Conservation (phyloP, 2,797 vertebrate species). For the Danio kyathit region DNA sequence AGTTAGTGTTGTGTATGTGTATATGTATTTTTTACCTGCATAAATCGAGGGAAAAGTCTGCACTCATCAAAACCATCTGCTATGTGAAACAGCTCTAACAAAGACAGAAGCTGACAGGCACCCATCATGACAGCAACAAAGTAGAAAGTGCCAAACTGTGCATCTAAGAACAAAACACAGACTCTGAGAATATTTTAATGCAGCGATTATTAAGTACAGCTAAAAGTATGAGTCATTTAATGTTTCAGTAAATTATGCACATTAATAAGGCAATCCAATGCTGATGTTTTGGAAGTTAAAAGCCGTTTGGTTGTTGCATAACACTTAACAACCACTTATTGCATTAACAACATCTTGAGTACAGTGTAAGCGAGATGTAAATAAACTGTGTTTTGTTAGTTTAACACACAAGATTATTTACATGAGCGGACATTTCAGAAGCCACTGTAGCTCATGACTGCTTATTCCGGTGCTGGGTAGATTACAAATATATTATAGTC, state of each 20-base stretch:
- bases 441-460: too few relatives aligned
- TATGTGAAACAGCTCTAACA: conserved; percentile 91
- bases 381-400: conserved; percentile 7
- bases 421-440: not conserved
- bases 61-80: conserved; percentile 84
- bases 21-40: conserved; percentile 79
- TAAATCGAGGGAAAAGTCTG: conserved; percentile 83
- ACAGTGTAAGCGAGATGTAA: conserved; percentile 1
- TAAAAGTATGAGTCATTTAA: not conserved
- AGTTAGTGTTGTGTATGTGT: not conserved
- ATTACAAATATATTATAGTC: too few relatives aligned
- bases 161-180: conserved; percentile 75
- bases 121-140: conserved; percentile 91
- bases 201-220: too few relatives aligned
- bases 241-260: not conserved
- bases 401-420: conserved; percentile 35
- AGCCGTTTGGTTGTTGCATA: not conserved
- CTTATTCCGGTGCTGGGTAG: too few relatives aligned
- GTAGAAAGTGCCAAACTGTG: conserved; percentile 90
- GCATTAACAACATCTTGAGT: too few relatives aligned
- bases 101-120: conserved; percentile 87
- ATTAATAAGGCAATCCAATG: not conserved
- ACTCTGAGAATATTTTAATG: not conserved
- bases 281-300: not conserved
- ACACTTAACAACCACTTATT: not conserved